These are phyloP conservation scores for Sebastes dallii DNA, from an alignment of 2,797 vertebrate species.

Conservation along the genomic window DNA sequence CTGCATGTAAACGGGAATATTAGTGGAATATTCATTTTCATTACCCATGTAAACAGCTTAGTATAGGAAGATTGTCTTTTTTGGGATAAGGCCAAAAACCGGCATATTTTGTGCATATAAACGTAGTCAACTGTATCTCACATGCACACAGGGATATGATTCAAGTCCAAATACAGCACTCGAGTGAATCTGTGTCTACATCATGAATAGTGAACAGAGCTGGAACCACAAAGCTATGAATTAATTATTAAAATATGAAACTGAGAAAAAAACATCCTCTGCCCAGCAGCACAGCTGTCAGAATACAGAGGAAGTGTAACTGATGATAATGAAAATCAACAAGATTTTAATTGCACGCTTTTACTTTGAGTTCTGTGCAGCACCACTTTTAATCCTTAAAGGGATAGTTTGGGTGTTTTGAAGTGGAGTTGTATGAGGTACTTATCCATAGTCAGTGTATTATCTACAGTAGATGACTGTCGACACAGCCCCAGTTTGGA, in stretches of 20 bases:
- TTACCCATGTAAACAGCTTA: no score
- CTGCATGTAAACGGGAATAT: no score
- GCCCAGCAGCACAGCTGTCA: conserved; percentile 38
- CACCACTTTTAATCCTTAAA: conserved; percentile 4
- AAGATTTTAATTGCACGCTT: conserved; percentile 45
- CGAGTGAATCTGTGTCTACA: conserved; percentile 55
- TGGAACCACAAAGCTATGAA: conserved; percentile 33
- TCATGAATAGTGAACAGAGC: conserved; percentile 68
- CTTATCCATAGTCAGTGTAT: no score
- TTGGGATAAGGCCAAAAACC: no score
- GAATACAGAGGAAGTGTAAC: conserved; percentile 34
- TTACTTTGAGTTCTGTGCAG: conserved; percentile 2
- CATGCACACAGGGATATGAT: conserved; percentile 39
- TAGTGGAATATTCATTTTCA: no score
- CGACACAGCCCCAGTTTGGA: no score
- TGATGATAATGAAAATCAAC: conserved; percentile 40
- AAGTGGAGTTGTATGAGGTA: no score
- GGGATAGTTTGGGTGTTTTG: no score
- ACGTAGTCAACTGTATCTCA: conserved; percentile 5
- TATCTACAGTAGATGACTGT: no score
- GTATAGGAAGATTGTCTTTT: no score
- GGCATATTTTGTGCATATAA: no score
- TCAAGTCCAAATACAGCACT: conserved; percentile 45
- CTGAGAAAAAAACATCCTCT: not conserved
- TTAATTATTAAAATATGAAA: conserved; percentile 62